A percentile compares a stretch with the other conserved stretches of the same genome.
Conservation (phyloP, 2,888 invertebrate species). For the Cosmia pyralina region DNA sequence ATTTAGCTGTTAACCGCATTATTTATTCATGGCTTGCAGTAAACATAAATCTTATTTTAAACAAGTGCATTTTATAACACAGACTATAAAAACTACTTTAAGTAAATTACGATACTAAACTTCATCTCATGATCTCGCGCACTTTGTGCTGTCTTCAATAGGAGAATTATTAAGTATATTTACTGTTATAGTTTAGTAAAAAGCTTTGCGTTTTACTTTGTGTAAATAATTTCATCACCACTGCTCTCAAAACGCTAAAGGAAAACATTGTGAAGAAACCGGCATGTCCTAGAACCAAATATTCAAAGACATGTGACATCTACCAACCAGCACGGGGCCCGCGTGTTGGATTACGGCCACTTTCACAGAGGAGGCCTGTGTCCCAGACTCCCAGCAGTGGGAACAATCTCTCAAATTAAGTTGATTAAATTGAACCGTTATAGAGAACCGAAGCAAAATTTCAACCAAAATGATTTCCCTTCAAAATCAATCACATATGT, state of each 20-base stretch:
- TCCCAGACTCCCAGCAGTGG: no score
- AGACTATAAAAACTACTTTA: slow-evolving; percentile 59
- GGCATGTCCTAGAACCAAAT: no score
- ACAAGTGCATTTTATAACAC: slow-evolving; percentile 66
- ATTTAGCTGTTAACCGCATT: slow-evolving; percentile 67
- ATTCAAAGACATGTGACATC: no score
- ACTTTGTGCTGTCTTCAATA: slow-evolving; percentile 22
- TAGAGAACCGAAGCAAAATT: slow-evolving; percentile 16
- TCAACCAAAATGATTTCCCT: slow-evolving; percentile 45
- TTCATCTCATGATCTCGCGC: slow-evolving; percentile 49
- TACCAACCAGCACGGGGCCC: no score
- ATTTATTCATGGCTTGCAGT: slow-evolving; percentile 68
- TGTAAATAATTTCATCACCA: no score
- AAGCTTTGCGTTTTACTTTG: neutral
- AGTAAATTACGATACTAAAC: slow-evolving; percentile 59
- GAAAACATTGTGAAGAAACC: no score
- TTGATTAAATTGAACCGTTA: slow-evolving; percentile 26
- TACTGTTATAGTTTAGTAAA: slow-evolving; percentile 26
- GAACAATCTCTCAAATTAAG: slow-evolving; percentile 16
- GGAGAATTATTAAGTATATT: slow-evolving; percentile 15
- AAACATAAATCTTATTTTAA: slow-evolving; percentile 68
- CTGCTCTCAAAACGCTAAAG: no score
- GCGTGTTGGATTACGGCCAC: no score
- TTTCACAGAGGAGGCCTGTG: no score
- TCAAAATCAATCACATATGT: slow-evolving; percentile 62